Conservation (phyloP, 2,113 vertebrate species). For the Sclerurus mexicanus region DNA sequence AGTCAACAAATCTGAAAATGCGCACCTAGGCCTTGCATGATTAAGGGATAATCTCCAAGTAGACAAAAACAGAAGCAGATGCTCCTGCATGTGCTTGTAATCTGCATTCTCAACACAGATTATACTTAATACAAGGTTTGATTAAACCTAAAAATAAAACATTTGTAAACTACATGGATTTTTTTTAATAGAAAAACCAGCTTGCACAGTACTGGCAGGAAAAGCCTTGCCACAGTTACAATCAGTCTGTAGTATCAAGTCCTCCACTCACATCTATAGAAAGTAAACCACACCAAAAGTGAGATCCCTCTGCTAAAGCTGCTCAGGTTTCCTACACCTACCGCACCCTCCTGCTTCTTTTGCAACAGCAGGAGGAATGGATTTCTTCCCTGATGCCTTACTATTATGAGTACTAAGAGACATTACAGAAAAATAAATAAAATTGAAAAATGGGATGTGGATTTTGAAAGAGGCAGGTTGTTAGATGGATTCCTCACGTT, state of each 20-base stretch:
- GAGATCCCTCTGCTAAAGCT: not conserved
- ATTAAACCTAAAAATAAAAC: not conserved
- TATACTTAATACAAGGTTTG: not conserved
- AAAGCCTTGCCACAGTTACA: not conserved
- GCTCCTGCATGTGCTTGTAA: constrained; percentile 32
- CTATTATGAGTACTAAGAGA: not conserved
- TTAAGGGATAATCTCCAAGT: constrained; percentile 69
- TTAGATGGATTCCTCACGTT: not conserved
- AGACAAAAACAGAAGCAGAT: constrained; percentile 27
- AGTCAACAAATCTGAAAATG: constrained; percentile 61
- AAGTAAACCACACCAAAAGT: not conserved
- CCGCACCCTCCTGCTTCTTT: not conserved
- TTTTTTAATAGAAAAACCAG: not conserved
- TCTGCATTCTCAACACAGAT: not conserved
- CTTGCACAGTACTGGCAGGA: not conserved
- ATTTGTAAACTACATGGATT: not conserved
- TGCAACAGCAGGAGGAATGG: not conserved
- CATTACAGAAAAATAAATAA: not conserved
- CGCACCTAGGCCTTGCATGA: constrained; percentile 39
- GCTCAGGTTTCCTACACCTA: not conserved
- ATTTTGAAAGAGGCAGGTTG: not conserved
- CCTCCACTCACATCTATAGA: not conserved
- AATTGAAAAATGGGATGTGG: not conserved
- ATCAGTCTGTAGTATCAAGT: not conserved
- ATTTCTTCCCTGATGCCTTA: not conserved